Base-by-base conservation (phyloP, 1,140 invertebrate species). In the Bicyclus anynana region DNA sequence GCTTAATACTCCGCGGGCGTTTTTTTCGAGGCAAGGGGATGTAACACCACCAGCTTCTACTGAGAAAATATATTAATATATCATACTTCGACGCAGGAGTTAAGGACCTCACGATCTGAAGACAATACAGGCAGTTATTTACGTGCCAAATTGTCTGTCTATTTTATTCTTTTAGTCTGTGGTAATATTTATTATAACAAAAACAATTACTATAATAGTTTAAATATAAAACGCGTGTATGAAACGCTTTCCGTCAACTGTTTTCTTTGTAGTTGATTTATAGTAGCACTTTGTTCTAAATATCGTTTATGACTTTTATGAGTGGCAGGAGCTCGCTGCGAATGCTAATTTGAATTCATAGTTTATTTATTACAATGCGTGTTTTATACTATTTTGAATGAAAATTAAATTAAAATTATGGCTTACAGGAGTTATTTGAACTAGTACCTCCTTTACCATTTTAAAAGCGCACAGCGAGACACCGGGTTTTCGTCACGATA, bases 261-360 rank as follows among this genome's bases (percentile, higher is more conserved):
- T 47, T 47, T 47, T 47, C 44, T 47, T 47, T 47, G 44, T 47
- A 47, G 12, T 47, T 47, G 44, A 47, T 47, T 47, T 26, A 44
- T 44, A 20, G 6, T 18, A 20, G 23, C 27, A 47, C n/a, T 47
- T 47, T 27, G 44, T 26, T 47, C 44, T 47, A 47, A 47, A 47
- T 27, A 47, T 47, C 44, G 44, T 47, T 47, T 27, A 47, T 47
- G 44, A 47, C 18, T 46, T 23, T 46, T 46, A 27, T 47, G 44
- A 47, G 10, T 13, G 44, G 44, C 44, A 47, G 44, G 40, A 44
- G 37, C 40, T 44, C 21, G 21, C 21, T 47, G 23, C 23, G 23
- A 44, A 47, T 20, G 21, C 16, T 47, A 47, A 47, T 47, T 26
- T 47, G 21, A 26, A 27, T 27, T 47, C 44, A 14, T 47, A 27